These are phyloP conservation scores for Turdus rufiventris DNA, from an alignment of 2,113 vertebrate genomes.

Conservation along the genomic window DNA sequence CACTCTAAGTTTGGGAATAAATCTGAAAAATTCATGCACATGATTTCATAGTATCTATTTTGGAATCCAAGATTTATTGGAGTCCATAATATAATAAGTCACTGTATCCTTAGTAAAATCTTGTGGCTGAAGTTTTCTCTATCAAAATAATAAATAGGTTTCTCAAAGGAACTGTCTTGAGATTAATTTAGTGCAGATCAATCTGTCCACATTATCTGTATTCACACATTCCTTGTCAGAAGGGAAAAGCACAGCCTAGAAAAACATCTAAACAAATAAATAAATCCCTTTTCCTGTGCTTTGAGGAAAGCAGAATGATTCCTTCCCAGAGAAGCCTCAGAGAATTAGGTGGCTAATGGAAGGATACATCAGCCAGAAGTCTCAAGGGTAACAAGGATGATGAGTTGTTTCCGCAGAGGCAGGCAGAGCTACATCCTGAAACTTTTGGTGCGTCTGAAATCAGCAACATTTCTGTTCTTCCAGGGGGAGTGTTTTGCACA, in stretches of 20 bases:
- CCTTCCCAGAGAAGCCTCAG: background rate
- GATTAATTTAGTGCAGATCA: background rate
- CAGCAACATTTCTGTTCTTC: background rate
- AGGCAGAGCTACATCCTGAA: background rate
- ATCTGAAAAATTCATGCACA: background rate
- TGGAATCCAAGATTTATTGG: background rate
- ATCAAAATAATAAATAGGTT: background rate
- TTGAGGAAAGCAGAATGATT: slow-evolving; percentile 19
- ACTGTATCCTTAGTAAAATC: background rate
- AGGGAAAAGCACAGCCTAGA: background rate
- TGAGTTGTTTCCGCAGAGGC: background rate
- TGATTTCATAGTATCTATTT: background rate
- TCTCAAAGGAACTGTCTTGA: background rate
- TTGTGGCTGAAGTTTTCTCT: background rate
- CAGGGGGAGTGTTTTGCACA: background rate
- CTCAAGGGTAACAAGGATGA: slow-evolving; percentile 5
- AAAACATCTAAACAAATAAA: slow-evolving; percentile 39
- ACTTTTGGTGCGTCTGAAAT: background rate
- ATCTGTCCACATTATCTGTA: background rate
- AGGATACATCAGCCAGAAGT: background rate
- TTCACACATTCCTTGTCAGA: background rate
- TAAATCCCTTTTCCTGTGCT: slow-evolving; percentile 1
- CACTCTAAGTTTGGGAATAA: background rate
- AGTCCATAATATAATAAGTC: background rate
- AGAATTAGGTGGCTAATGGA: slow-evolving; percentile 21